Percentiles rank a stretch among this genome's conserved stretches.
Conservation (phyloP, 2,888 invertebrate species). For the Homarus gammarus region DNA sequence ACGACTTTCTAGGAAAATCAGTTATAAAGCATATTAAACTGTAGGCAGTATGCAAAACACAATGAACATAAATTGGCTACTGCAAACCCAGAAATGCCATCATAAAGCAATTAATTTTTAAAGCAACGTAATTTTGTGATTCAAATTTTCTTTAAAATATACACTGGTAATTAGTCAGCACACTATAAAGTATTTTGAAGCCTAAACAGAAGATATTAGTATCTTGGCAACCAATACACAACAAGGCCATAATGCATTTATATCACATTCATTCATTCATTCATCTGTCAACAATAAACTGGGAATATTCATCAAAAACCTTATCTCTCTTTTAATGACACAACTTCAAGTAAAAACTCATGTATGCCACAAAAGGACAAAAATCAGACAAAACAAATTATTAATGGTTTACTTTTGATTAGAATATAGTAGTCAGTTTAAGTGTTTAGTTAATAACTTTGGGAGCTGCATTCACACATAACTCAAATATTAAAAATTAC, state of each 20-base stretch:
- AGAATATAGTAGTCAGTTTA: too few relatives aligned
- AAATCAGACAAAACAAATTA: too few relatives aligned
- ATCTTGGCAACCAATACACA: background rate
- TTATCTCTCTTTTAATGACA: too few relatives aligned
- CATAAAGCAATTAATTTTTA: too few relatives aligned
- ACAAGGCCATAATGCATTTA: background rate
- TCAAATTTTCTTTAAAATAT: background rate
- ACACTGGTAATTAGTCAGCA: background rate
- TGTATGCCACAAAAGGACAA: too few relatives aligned
- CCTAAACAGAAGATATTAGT: constrained; percentile 3
- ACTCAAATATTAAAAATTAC: too few relatives aligned
- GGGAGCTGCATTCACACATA: too few relatives aligned
- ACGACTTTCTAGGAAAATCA: background rate
- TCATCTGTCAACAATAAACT: background rate
- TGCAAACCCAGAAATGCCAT: background rate
- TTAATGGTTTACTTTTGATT: too few relatives aligned
- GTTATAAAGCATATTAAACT: background rate
- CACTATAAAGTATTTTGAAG: background rate
- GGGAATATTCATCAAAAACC: background rate
- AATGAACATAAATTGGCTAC: background rate
- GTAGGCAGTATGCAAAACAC: too few relatives aligned
- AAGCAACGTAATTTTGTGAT: background rate
- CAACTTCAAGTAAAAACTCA: too few relatives aligned
- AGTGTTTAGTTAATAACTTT: too few relatives aligned
- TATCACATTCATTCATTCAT: too few relatives aligned